Percentiles rank a stretch among this genome's conserved stretches.
Evolutionary conservation across 2,113 vertebrate species (phyloP).

Genomic region (Pithys albifrons): DNA sequence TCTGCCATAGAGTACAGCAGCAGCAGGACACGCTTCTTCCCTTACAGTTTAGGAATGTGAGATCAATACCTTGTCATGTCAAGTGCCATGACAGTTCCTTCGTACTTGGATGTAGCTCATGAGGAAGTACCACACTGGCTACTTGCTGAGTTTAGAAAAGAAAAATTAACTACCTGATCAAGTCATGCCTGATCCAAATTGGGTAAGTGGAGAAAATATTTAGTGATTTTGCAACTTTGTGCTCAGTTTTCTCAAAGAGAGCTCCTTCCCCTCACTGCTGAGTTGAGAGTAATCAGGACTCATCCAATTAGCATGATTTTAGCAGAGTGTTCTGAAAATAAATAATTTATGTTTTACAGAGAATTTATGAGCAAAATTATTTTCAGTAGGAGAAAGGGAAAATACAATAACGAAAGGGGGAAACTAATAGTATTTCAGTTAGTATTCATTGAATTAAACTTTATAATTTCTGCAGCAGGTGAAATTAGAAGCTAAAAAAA

Average conservation of each 20-base stretch:
- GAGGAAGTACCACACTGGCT: neutral
- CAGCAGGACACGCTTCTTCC: neutral
- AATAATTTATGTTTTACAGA: neutral
- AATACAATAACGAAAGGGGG: accelerated
- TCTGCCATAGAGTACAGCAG: neutral
- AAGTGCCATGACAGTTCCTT: neutral
- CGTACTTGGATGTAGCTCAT: neutral
- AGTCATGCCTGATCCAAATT: neutral
- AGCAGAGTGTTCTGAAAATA: neutral
- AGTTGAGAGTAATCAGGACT: neutral
- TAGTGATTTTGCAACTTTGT: neutral
- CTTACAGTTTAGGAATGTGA: neutral
- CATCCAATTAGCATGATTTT: neutral
- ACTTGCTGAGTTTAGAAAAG: neutral
- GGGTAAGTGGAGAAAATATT: neutral
- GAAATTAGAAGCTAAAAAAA: neutral
- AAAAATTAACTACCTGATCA: neutral
- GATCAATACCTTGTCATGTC: neutral
- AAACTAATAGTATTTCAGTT: neutral
- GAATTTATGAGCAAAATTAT: neutral
- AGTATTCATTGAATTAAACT: neutral
- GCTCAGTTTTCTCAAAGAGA: neutral
- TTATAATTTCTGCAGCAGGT: neutral
- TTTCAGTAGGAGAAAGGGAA: neutral
- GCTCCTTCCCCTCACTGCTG: neutral